Evolutionary conservation across 2,888 invertebrate species (phyloP), one percentile per base, ranked within the genome.

Genomic region (Bimastos eiseni): DNA sequence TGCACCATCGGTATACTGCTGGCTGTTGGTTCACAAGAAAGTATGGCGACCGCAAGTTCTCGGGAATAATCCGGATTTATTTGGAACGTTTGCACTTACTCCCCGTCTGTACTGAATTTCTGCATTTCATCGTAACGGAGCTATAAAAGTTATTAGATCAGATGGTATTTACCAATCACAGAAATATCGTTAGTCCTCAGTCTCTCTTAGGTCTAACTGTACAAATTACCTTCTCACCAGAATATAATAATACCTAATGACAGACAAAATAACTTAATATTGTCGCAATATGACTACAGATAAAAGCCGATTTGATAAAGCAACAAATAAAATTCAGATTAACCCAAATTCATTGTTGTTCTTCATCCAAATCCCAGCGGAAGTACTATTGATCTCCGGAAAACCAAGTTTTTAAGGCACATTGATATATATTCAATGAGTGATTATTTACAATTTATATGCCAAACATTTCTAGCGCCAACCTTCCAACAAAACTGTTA

Each of bases 271-370:
- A 70, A 70, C 70, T 70, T 70, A 70, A 30, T 70, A 6, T 11
- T 70, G 70, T 70, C 70, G 8, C 70, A 0, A 8, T 70, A 6
- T n/a, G 70, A 70, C 70, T 13, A 70, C 70, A 70, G 2, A n/a
- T 13, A 70, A n/a, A 70, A 70, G 17, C n/a, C 70, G n/a, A 70
- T 70, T 70, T 70, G 70, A 30, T 70, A 70, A n/a, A n/a, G n/a
- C 70, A 70, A 70, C 70, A n/a, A 70, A 70, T 30, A 70, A 70
- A 70, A 70, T 0, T 70, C 8, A 70, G 30, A 70, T 70, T 70
- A n/a, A 70, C 70, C 70, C 70, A 70, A 70, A 70, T 70, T 70
- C 70, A 70, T 70, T 70, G 70, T 70, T 70, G 70, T 70, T 70
- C 70, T 70, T 70, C 70, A 70, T 70, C 70, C 70, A 70, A 70